Base-by-base conservation (phyloP, 2,113 vertebrate genomes). In the Ondatra zibethicus region DNA sequence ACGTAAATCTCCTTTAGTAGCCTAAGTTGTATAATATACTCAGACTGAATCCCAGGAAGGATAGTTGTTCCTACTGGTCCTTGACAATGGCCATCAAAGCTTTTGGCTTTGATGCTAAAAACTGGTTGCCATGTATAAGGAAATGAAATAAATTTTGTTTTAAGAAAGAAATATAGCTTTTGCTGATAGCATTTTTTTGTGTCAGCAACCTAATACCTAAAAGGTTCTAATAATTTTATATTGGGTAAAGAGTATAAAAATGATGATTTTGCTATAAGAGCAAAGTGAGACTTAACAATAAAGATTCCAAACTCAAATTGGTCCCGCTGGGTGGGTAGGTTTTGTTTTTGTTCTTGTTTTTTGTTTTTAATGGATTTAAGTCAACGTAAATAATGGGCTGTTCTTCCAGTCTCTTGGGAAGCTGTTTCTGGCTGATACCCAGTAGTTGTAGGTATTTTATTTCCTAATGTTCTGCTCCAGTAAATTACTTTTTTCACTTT, bases 181-280 rank as follows among this genome's bases (percentile, higher is more conserved):
- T 93, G 27, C 36, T 88, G 52, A 85, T 91, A 73, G 36, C 91
- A 52, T 91, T 82, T 90, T 84, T 50, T 65, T 88, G 11, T 78
- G 1, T 82, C 88, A 85, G 33, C 61, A 88, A 45, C 21, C 68
- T 66, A 39, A 75, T 91, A 21, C 52, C 29, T 70, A 93, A 16
- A 70, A 87, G 45, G 29, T 76, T 94, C 42, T 92, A 10, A 89
- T 90, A 90, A 29, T 52, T 10, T 68, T 47, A 31, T 77, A 73
- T 73, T 42, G 55, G 55, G n/a, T 25, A 29, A 27, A 47, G 2
- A 47, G 42, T 31, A 47, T 47, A 77, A 77, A 25, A 77, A 47
- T 88, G 58, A 87, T 68, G 31, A 82, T 76, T 78, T 72, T 77
- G 47, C 72, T 68, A 0, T 88, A 82, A 52, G 66, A 81, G 17